These are phyloP conservation scores for Motacilla alba DNA, from an alignment of 2,113 vertebrate genomes.

Conservation along the genomic window DNA sequence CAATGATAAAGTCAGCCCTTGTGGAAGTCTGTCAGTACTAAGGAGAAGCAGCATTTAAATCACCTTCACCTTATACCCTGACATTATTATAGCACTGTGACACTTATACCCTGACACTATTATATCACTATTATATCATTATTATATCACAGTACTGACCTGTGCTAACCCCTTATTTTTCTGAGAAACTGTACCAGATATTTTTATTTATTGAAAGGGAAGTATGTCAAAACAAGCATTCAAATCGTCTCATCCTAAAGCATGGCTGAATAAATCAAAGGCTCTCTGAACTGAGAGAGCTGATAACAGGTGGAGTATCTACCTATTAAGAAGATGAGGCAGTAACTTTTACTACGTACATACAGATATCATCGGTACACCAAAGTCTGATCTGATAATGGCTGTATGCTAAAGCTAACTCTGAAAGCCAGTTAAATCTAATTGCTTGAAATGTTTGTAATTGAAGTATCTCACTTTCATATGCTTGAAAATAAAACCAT, in stretches of 20 bases:
- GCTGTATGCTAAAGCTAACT: background rate
- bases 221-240: background rate
- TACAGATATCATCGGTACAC: background rate
- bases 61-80: background rate
- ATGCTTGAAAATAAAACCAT: background rate
- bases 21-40: background rate
- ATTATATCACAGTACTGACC: background rate
- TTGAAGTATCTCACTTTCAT: background rate
- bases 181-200: background rate
- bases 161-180: background rate
- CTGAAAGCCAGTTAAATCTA: background rate
- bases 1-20: background rate
- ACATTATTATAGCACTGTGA: background rate
- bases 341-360: background rate
- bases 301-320: background rate
- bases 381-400: background rate
- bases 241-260: background rate
- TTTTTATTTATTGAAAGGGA: background rate
- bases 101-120: background rate
- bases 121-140: background rate
- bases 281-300: background rate
- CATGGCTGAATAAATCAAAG: background rate
- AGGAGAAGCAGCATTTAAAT: background rate
- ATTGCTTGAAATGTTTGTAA: background rate
- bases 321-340: background rate